These are phyloP conservation scores for Drosophila funebris DNA, from an alignment of 1,140 invertebrate genomes.

Conservation along the genomic window DNA sequence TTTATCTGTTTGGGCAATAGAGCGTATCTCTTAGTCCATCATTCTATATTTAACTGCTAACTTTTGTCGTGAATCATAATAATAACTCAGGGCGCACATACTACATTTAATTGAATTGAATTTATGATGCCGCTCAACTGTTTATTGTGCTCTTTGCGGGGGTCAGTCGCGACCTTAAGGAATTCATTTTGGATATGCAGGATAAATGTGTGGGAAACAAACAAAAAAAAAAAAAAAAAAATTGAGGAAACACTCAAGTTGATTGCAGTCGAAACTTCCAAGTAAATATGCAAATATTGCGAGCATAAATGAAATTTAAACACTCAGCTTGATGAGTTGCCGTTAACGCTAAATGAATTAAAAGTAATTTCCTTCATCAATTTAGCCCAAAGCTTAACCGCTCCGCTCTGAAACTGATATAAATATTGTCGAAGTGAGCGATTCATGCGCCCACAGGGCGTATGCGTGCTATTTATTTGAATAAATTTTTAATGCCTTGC, in stretches of 20 bases:
- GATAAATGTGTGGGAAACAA: not conserved
- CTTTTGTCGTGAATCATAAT: conserved; percentile 39
- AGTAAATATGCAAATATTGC: conserved; percentile 36
- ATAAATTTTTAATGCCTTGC: conserved; percentile 68
- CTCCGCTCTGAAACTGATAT: conserved; percentile 4
- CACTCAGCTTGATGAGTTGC: conserved; percentile 79
- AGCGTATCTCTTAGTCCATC: not conserved
- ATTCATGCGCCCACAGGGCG: conserved; percentile 7
- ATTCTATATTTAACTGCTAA: not conserved
- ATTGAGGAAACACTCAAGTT: conserved; percentile 55
- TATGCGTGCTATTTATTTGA: conserved; percentile 62
- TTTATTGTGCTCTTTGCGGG: not conserved
- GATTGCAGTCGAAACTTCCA: conserved; percentile 46
- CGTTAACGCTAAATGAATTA: conserved; percentile 74
- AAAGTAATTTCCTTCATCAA: conserved; percentile 74
- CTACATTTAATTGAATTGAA: conserved; percentile 70
- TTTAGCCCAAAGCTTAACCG: conserved; percentile 36
- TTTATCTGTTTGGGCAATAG: not conserved
- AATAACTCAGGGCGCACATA: conserved; percentile 39
- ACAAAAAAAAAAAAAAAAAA: not conserved
- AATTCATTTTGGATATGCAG: conserved; percentile 7
- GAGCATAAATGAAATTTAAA: conserved; percentile 73
- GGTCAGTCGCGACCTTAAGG: conserved; percentile 42
- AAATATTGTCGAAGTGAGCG: conserved; percentile 9
- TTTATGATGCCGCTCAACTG: conserved; percentile 40